Conservation (phyloP, 2,888 invertebrate species). For the Periphyllus acericola region DNA sequence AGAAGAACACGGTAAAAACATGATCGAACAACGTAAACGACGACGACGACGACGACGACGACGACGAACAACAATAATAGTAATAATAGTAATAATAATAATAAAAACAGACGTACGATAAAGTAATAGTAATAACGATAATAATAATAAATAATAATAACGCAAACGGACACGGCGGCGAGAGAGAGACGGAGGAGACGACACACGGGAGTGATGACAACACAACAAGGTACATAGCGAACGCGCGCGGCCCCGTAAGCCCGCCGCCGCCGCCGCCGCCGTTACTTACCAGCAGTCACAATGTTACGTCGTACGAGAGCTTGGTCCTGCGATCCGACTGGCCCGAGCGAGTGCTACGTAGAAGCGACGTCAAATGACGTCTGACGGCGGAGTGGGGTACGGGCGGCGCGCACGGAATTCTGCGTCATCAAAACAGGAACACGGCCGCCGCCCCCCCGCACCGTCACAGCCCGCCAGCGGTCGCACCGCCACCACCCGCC, state of each 20-base stretch:
- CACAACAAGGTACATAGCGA: slow-evolving; percentile 66
- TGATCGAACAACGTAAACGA: background rate
- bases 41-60: background rate
- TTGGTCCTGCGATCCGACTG: slow-evolving; percentile 91
- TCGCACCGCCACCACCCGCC: background rate
- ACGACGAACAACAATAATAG: background rate
- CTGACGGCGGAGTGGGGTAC: slow-evolving; percentile 75
- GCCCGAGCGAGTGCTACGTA: slow-evolving; percentile 92
- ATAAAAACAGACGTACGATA: background rate
- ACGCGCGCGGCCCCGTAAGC: slow-evolving; percentile 69
- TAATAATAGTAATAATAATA: background rate
- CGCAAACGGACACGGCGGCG: background rate
- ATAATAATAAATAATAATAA: background rate
- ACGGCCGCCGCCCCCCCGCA: slow-evolving; percentile 48
- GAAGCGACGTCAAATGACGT: slow-evolving; percentile 83
- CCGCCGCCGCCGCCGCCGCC: slow-evolving; percentile 65
- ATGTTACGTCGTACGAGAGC: slow-evolving; percentile 91
- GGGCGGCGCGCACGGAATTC: slow-evolving; percentile 63
- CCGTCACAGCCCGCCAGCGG: background rate
- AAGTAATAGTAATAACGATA: background rate
- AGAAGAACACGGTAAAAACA: background rate
- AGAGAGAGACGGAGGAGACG: slow-evolving; percentile 31
- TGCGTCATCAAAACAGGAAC: slow-evolving; percentile 62
- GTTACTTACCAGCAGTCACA: slow-evolving; percentile 78
- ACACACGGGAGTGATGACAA: slow-evolving; percentile 58